These are phyloP conservation scores for Chorisops tibialis DNA, from an alignment of 2,888 invertebrate species.

Conservation along the genomic window DNA sequence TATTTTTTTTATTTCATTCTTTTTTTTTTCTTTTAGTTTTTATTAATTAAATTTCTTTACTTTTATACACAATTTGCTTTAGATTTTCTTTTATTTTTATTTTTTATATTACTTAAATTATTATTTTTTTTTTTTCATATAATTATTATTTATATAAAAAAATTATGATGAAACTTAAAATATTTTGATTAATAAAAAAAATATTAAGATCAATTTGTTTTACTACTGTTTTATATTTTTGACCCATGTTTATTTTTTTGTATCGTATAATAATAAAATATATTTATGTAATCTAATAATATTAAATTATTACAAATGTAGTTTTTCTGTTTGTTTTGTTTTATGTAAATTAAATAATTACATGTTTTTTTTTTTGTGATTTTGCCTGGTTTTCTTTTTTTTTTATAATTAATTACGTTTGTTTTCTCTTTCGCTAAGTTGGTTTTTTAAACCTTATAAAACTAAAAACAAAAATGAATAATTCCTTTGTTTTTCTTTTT, in stretches of 20 bases:
- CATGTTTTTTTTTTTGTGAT: background rate
- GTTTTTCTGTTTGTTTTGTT: background rate
- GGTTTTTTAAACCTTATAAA: conserved; percentile 25
- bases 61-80: conserved; percentile 37
- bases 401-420: conserved; percentile 1
- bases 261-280: background rate
- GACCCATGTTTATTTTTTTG: background rate
- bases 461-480: conserved; percentile 29
- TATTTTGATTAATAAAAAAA: conserved; percentile 30
- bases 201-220: conserved; percentile 24
- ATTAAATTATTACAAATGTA: too few relatives aligned
- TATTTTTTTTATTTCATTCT: conserved; percentile 26
- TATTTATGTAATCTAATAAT: too few relatives aligned
- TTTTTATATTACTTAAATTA: conserved; percentile 5
- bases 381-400: conserved; percentile 14
- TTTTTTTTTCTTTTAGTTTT: conserved; percentile 21
- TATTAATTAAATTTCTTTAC: conserved; percentile 24
- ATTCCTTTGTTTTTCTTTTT: conserved; percentile 21
- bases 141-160: conserved; percentile 25
- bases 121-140: conserved; percentile 11
- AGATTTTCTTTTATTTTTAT: conserved; percentile 28
- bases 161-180: conserved; percentile 31
- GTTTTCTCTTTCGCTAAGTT: conserved; percentile 10
- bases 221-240: conserved; percentile 15
- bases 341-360: background rate